These are phyloP conservation scores for Carduelis carduelis DNA, from an alignment of 2,797 vertebrate species.

Conservation along the genomic window DNA sequence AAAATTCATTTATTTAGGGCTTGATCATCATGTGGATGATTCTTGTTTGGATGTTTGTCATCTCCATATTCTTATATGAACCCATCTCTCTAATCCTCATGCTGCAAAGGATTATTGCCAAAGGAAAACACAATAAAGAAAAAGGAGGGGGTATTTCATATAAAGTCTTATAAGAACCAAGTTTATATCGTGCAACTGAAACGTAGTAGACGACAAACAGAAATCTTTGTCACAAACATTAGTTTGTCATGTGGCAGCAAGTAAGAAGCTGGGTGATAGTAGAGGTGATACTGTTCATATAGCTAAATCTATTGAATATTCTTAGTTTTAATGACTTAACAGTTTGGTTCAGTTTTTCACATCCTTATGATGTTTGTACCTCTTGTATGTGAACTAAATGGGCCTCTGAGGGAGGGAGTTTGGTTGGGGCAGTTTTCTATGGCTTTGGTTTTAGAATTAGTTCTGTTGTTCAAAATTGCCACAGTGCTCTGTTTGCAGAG, in stretches of 20 bases:
- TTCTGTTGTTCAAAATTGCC: neutral
- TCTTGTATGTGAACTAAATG: neutral
- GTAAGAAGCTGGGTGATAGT: neutral
- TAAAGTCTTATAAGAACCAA: neutral
- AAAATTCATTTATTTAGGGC: neutral
- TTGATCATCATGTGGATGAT: neutral
- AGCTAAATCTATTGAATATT: neutral
- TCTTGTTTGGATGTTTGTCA: neutral
- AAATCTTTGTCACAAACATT: neutral
- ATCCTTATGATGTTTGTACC: accelerated
- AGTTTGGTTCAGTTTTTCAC: neutral
- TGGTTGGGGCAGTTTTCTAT: neutral
- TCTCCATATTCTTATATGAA: neutral
- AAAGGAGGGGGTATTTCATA: neutral
- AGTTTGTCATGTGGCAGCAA: neutral
- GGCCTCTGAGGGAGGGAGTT: neutral
- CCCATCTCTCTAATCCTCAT: neutral
- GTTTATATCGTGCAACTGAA: neutral
- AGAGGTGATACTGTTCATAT: neutral
- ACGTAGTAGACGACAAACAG: neutral
- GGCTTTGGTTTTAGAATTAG: neutral
- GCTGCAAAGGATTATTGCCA: neutral
- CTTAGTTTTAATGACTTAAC: neutral
- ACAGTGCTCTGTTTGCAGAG: neutral
- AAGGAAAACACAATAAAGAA: neutral